Evolutionary conservation across 1,140 invertebrate genomes (phyloP), one percentile per base, ranked within the genome.

Genomic region (Saccostrea echinata): DNA sequence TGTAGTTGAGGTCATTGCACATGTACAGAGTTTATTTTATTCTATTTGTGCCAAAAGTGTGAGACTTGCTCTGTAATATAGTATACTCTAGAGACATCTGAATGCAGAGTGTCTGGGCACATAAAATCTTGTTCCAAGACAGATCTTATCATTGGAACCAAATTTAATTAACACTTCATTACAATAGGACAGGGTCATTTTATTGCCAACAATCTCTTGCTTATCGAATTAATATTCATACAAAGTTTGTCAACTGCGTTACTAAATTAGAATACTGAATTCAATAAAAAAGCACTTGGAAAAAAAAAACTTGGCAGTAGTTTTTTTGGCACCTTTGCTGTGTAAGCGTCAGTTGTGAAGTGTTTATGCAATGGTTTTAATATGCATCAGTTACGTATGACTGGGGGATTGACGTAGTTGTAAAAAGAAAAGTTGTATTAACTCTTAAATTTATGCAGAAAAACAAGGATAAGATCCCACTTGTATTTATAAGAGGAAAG

Each of bases 221-320:
- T 76, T 76, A 33, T 33, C 27, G 30, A 76, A 68, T 76, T 76
- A 76, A 76, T 76, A 76, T 76, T 76, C 68, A 76, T 76, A 27
- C 24, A 16, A 76, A 33, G 68, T 33, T 27, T 76, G 27, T 76
- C 68, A 76, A 76, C 68, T 76, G 68, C 24, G 13, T 30, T 76
- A 18, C 68, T 27, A 76, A 76, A 76, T 76, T 33, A 76, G 68
- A 76, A 30, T 30, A 12, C 27, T 76, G 27, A 30, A 76, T 76
- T 76, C 68, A 33, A 3, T 76, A 27, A 16, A 76, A 61, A 61
- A 76, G 11, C 68, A 76, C 27, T 27, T 76, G 68, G 30, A 76
- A 27, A 76, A 76, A 30, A 76, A 76, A 76, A 76, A 12, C 68
- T 76, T 76, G 68, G 68, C 68, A 76, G 68, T 30, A 13, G 24